Base-by-base conservation (phyloP, 1,140 invertebrate species). In the Cyclina sinensis region DNA sequence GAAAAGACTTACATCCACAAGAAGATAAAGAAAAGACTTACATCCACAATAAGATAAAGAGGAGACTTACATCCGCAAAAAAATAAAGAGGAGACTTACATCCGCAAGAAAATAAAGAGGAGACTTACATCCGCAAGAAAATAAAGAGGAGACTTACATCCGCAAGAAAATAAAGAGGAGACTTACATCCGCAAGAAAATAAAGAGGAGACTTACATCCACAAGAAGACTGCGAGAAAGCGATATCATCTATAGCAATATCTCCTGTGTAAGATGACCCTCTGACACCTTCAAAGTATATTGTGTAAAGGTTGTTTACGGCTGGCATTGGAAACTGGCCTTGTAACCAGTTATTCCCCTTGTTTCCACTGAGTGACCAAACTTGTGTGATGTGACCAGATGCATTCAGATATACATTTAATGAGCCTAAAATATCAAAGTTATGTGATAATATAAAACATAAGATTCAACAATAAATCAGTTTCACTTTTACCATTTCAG, bases 231-330 rank as follows among this genome's bases (percentile, higher is more conserved):
- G 78, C 35, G 51, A 88, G 4, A 95, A 59, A 12, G 81, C 46
- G 35, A 94, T 87, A 59, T 94, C 94, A 90, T 94, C 94, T 24
- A 94, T 86, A 70, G 92, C 92, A 74, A 94, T 94, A 84, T 94
- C 94, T 11, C 97, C 97, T 91, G 97, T 94, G 62, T 96, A 96
- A 78, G 97, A 97, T 48, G 96, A 96, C 5, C 97, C 97, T n/a
- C 97, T 96, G 65, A 96, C 96, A 1, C 96, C 97, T 91, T 97
- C 96, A 86, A 97, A 90, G 16, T 74, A 80, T 7, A 93, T 83
- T 79, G 65, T 80, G 62, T 65, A 87, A 80, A 78, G 59, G 32
- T 59, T 78, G 5, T 37, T 74, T 39, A 92, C 90, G 84, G 27
- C 12, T 0, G 87, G 73, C 7, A 94, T 35, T 35, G 92, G 92